Evolutionary conservation across 2,797 vertebrate species (phyloP).

Genomic region (Lates japonicus): DNA sequence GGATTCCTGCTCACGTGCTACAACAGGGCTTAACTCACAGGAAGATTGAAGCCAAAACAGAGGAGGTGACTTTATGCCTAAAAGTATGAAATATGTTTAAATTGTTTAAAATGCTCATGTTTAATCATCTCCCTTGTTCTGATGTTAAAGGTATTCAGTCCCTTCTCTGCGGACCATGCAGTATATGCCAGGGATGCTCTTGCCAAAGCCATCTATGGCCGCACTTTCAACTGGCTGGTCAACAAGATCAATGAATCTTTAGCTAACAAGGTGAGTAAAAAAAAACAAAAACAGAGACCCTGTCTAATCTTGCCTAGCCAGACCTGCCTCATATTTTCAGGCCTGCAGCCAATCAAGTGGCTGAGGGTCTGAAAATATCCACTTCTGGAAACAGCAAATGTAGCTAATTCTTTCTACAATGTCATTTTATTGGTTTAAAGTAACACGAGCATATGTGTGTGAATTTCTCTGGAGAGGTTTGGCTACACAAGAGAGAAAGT

Average conservation of each 20-base stretch:
- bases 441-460: background rate
- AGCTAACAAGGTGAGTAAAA: slow-evolving; percentile 89
- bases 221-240: slow-evolving; percentile 96
- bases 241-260: slow-evolving; percentile 94
- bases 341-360: background rate
- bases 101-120: background rate
- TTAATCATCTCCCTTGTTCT: slow-evolving; percentile 14
- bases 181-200: slow-evolving; percentile 92
- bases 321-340: background rate
- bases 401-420: background rate
- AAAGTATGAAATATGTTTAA: background rate
- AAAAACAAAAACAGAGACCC: background rate
- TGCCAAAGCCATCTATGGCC: slow-evolving; percentile 94
- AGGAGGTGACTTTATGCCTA: slow-evolving; percentile 87
- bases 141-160: slow-evolving; percentile 89
- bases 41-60: slow-evolving; percentile 94
- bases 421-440: background rate
- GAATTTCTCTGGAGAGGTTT: background rate
- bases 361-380: slow-evolving; percentile 8
- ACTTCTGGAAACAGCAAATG: background rate
- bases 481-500: background rate
- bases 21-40: slow-evolving; percentile 93
- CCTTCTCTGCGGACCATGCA: slow-evolving; percentile 90
- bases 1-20: slow-evolving; percentile 88
- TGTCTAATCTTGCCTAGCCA: background rate